Percentiles rank a stretch among this genome's conserved stretches.
phyloP scores from a whole-genome alignment of 2,797 vertebrate species.

The Pachyuromys duprasi region DNA sequence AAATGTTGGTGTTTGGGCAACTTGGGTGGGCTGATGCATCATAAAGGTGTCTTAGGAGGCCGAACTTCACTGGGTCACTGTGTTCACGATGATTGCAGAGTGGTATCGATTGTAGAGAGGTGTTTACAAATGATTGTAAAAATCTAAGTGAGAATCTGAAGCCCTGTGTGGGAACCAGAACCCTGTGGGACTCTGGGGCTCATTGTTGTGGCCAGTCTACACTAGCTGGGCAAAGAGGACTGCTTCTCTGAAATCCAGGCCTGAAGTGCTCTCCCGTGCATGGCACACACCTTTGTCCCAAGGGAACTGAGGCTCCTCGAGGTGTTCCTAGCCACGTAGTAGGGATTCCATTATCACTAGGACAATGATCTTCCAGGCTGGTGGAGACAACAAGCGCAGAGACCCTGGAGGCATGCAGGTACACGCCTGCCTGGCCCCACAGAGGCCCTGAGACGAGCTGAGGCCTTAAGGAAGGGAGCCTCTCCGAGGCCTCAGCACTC shows the following conservation, averaged over 20 bases:
- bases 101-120: neutral
- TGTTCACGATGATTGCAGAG: neutral
- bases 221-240: neutral
- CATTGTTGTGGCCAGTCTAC: neutral
- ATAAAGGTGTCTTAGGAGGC: neutral
- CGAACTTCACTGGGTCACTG: neutral
- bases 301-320: neutral
- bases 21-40: neutral
- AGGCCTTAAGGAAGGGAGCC: neutral
- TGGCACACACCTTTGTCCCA: neutral
- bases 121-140: neutral
- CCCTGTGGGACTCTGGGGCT: neutral
- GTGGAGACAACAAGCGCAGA: neutral
- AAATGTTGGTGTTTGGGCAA: neutral
- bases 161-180: neutral
- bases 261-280: rapidly evolving
- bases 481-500: neutral
- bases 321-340: neutral
- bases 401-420: rapidly evolving
- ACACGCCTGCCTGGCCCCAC: rapidly evolving
- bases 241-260: neutral
- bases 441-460: neutral
- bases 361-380: neutral
- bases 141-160: neutral
- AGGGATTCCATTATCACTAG: neutral